These are phyloP conservation scores for Epinephelus coioides DNA, from an alignment of 2,797 vertebrate species.

Conservation along the genomic window DNA sequence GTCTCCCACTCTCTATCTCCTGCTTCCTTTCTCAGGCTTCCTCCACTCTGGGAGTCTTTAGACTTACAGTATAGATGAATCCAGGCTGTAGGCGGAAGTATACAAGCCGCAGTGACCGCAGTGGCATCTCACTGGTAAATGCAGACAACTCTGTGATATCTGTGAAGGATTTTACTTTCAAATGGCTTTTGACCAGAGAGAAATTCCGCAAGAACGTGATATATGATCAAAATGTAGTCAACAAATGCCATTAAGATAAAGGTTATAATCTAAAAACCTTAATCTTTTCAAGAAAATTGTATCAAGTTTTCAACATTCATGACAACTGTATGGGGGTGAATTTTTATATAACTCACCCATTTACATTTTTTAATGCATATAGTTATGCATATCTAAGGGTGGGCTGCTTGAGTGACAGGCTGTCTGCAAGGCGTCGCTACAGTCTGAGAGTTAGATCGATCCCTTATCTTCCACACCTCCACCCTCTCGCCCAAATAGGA, in stretches of 20 bases:
- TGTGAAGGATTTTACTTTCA: background rate
- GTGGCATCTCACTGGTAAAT: background rate
- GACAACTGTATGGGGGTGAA: no score
- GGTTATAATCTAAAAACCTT: background rate
- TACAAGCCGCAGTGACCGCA: background rate
- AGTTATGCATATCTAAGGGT: no score
- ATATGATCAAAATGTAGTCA: background rate
- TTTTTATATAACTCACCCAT: no score
- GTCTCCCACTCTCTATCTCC: slow-evolving; percentile 23
- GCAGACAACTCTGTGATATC: background rate
- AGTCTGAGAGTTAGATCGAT: no score
- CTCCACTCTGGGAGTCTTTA: background rate
- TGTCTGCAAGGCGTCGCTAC: no score
- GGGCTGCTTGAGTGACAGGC: no score
- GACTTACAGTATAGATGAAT: background rate
- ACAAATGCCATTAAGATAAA: background rate
- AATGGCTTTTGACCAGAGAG: background rate
- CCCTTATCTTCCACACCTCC: no score
- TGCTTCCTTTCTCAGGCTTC: slow-evolving; percentile 7
- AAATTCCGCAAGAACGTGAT: background rate
- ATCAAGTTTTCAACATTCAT: background rate
- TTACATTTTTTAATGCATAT: no score
- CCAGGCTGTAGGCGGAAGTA: background rate
- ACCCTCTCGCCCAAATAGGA: no score
- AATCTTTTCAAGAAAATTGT: background rate